Percentiles rank a stretch among this genome's conserved stretches.
These are phyloP conservation scores for Characodon lateralis DNA, from an alignment of 2,797 vertebrate species.

Conservation along the genomic window DNA sequence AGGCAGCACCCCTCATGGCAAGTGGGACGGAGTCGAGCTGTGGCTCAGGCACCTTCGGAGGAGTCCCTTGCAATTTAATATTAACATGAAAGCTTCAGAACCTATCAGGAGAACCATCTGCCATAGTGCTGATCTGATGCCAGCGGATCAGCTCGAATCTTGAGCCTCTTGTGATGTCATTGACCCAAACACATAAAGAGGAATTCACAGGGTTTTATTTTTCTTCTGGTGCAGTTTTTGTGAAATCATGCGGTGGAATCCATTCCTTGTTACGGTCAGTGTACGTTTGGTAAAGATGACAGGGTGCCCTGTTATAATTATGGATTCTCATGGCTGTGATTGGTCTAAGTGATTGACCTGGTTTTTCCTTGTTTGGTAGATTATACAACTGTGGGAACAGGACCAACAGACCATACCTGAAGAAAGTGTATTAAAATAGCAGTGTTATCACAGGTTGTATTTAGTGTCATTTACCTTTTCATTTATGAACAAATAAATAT, in stretches of 20 bases:
- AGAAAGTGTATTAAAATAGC: not conserved
- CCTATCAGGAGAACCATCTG: not conserved
- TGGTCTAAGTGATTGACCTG: not conserved
- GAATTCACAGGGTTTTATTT: not conserved
- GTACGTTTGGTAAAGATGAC: not conserved
- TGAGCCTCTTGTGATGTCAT: not conserved
- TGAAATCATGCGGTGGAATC: not conserved
- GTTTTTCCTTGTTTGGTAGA: not conserved
- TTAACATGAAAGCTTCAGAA: not conserved
- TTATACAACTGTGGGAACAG: not conserved
- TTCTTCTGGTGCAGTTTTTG: not conserved
- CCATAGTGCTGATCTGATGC: not conserved
- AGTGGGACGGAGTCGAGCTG: not conserved
- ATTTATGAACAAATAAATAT: too few species aligned
- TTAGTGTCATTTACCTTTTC: not conserved
- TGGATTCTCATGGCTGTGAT: not conserved
- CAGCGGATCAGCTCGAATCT: not conserved
- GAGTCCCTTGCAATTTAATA: not conserved
- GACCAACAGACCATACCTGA: not conserved
- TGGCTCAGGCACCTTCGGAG: not conserved
- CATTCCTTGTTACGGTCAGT: not conserved
- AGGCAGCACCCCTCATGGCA: not conserved
- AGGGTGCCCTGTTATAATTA: not conserved
- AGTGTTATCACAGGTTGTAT: not conserved
- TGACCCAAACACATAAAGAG: not conserved